Conservation (phyloP, 2,888 invertebrate species). For the Drosophila acutilabella region DNA sequence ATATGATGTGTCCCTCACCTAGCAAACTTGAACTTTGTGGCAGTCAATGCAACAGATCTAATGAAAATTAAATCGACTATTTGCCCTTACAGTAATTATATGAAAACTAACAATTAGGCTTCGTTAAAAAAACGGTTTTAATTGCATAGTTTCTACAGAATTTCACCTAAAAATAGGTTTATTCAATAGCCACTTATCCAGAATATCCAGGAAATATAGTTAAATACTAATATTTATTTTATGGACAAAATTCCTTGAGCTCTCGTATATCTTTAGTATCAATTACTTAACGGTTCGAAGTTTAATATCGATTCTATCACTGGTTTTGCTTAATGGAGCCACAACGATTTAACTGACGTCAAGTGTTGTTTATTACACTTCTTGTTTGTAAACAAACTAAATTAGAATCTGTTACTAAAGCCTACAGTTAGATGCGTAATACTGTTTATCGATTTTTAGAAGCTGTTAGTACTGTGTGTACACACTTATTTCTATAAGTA, state of each 20-base stretch:
- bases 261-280: background rate
- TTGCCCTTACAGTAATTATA: slow-evolving; percentile 3
- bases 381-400: slow-evolving; percentile 24
- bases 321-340: background rate
- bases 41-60: slow-evolving; percentile 5
- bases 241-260: slow-evolving; percentile 1
- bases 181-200: background rate
- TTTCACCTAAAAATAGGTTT: too few species aligned
- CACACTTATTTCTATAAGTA: slow-evolving; percentile 7
- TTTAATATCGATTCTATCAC: background rate
- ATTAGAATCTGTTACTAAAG: slow-evolving; percentile 13
- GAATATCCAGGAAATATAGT: slow-evolving; percentile 13
- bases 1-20: slow-evolving; percentile 40
- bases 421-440: slow-evolving; percentile 21
- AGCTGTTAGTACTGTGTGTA: slow-evolving; percentile 13
- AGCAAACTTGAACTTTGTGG: slow-evolving; percentile 34
- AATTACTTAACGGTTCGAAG: background rate
- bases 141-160: background rate
- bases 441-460: slow-evolving; percentile 17
- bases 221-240: slow-evolving; percentile 2
- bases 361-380: slow-evolving; percentile 7
- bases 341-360: slow-evolving; percentile 13
- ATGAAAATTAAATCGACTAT: background rate
- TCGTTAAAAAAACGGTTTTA: slow-evolving; percentile 12
- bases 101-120: slow-evolving; percentile 26